phyloP scores from a whole-genome alignment of 2,797 vertebrate species.

The Lagorchestes hirsutus region DNA sequence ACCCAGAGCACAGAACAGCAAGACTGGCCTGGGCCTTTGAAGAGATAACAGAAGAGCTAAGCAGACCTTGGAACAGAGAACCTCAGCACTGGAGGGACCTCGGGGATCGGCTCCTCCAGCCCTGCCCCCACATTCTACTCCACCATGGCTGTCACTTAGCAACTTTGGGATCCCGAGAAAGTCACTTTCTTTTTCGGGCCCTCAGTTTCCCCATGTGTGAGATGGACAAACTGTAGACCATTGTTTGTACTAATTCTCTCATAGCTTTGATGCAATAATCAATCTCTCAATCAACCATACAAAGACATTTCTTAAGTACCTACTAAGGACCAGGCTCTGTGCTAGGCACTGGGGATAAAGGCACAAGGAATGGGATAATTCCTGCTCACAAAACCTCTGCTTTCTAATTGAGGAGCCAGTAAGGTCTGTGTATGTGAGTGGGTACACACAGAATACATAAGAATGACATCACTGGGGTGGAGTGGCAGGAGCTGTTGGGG shows the following conservation, averaged over 20 bases:
- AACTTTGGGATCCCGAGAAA: background rate
- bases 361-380: background rate
- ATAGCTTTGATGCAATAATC: background rate
- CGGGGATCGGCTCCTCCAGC: background rate
- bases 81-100: background rate
- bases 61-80: background rate
- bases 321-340: background rate
- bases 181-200: background rate
- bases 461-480: background rate
- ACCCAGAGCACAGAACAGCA: background rate
- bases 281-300: background rate
- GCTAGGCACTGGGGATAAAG: too few relatives aligned
- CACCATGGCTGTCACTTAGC: background rate
- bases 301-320: background rate
- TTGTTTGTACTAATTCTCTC: background rate
- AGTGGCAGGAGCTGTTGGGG: too few relatives aligned
- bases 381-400: background rate
- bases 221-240: background rate
- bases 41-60: too few relatives aligned
- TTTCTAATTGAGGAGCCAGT: background rate
- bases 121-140: rapidly evolving
- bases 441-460: background rate
- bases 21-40: background rate
- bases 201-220: background rate
- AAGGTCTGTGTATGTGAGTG: background rate